Percentiles rank a stretch among this genome's conserved stretches.
Conservation (phyloP, 2,888 invertebrate species). For the Euplagia quadripunctaria region DNA sequence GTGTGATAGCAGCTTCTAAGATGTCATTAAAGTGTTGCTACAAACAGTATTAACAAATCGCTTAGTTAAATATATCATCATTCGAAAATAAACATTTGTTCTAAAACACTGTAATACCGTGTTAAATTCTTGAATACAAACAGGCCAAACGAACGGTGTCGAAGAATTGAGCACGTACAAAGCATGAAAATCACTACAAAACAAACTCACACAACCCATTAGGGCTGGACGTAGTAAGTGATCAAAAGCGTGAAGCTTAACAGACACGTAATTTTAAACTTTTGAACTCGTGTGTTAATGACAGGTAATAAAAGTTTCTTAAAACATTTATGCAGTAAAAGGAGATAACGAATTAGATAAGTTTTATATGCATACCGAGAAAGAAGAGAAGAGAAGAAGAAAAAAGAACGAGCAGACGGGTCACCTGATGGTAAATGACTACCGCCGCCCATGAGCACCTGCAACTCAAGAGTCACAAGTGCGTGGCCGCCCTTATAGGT, state of each 20-base stretch:
- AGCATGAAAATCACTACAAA: constrained; percentile 24
- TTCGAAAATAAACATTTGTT: background rate
- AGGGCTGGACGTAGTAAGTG: constrained; percentile 5
- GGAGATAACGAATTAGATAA: background rate
- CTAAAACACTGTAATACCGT: background rate
- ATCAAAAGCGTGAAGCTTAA: constrained; percentile 19
- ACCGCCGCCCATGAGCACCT: too few species aligned
- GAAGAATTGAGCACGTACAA: constrained; percentile 37
- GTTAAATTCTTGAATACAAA: constrained; percentile 30
- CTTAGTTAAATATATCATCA: too few species aligned
- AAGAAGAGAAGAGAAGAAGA: too few species aligned
- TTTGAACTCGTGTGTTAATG: constrained; percentile 7
- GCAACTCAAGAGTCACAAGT: too few species aligned
- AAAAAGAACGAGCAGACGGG: too few species aligned
- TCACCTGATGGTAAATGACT: too few species aligned
- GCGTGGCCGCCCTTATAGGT: too few species aligned
- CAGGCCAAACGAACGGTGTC: constrained; percentile 20
- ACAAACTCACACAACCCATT: constrained; percentile 20
- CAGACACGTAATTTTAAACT: constrained; percentile 2
- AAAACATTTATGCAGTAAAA: background rate
- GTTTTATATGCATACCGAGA: background rate
- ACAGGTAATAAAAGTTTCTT: background rate
- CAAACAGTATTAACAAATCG: too few species aligned
- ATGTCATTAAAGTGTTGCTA: too few species aligned
- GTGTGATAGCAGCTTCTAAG: too few species aligned